Conservation (phyloP, 2,797 vertebrate genomes). For the Limosa lapponica region DNA sequence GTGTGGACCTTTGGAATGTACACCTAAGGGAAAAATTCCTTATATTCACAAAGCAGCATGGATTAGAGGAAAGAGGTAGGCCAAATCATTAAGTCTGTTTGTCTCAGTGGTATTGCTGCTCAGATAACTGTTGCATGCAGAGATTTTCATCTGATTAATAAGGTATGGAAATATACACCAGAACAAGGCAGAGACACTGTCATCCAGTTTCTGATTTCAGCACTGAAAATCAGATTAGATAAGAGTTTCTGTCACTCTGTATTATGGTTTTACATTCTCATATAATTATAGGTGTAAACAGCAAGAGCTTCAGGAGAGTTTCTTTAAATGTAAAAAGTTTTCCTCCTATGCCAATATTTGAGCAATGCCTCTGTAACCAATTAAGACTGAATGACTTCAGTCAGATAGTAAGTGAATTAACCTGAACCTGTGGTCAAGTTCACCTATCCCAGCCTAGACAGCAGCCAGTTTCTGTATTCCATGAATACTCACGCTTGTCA, state of each 20-base stretch:
- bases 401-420: conserved; percentile 11
- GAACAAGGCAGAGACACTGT: background rate
- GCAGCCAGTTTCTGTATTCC: conserved; percentile 28
- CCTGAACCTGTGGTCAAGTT: background rate
- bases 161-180: background rate
- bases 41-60: background rate
- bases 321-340: background rate
- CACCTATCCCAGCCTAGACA: conserved; percentile 22
- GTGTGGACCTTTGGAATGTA: background rate
- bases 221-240: background rate
- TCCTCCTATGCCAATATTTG: background rate
- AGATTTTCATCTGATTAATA: background rate
- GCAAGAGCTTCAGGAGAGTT: background rate
- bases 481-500: conserved; percentile 40
- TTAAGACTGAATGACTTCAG: conserved; percentile 13
- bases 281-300: background rate
- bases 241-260: background rate
- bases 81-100: background rate
- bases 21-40: background rate
- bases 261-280: background rate
- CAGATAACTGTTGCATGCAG: background rate
- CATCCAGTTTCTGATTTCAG: background rate
- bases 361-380: background rate
- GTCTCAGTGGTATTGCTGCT: background rate
- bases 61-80: background rate